Evolutionary conservation across 2,888 invertebrate species (phyloP).

Genomic region (Diaphora mendica): DNA sequence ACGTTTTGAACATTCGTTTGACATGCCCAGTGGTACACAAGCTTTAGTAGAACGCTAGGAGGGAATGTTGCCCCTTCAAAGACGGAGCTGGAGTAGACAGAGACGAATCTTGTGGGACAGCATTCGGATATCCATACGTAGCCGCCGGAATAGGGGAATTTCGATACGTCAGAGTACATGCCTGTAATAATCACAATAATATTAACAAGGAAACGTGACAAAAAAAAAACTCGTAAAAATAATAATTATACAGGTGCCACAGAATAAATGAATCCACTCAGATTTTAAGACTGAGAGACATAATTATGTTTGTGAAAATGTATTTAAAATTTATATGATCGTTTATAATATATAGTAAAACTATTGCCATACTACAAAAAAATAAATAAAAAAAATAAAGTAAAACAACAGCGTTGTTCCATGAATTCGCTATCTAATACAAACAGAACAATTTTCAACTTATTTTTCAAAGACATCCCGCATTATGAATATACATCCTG

Average conservation of each 20-base stretch:
- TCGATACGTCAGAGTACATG: slow-evolving; percentile 94
- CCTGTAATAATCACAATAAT: slow-evolving; percentile 75
- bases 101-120: slow-evolving; percentile 94
- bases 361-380: no score
- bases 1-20: slow-evolving; percentile 96
- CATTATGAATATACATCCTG: no score
- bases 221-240: background rate
- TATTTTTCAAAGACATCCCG: no score
- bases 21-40: slow-evolving; percentile 96
- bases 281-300: background rate
- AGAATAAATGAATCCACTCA: background rate
- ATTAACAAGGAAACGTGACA: background rate
- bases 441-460: no score
- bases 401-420: no score
- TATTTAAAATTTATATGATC: no score
- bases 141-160: slow-evolving; percentile 95
- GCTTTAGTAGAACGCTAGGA: slow-evolving; percentile 92
- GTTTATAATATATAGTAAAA: no score
- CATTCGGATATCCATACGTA: slow-evolving; percentile 97
- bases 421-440: no score
- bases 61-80: slow-evolving; percentile 95
- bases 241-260: background rate
- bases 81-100: slow-evolving; percentile 94
- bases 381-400: no score
- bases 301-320: no score